Evolutionary conservation across 1,140 invertebrate genomes (phyloP), one percentile per base, ranked within the genome.

Genomic region (Phymastichus coffea): DNA sequence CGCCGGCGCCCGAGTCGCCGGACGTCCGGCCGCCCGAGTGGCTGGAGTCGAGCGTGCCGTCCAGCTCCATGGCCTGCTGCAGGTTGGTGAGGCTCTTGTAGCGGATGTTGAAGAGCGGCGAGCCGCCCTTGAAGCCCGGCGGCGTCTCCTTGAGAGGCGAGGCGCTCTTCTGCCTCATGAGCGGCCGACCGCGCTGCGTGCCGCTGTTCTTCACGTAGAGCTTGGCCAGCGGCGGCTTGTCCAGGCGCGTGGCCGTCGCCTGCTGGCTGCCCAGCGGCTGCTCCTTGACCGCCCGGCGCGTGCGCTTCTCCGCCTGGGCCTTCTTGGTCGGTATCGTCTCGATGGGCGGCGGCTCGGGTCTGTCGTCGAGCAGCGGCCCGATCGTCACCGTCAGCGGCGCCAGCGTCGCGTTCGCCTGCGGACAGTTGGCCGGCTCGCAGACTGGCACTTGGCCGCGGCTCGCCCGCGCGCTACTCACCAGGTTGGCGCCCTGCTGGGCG

Each of bases 271-370:
- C n/a, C n/a, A n/a, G n/a, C 44, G 75, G 79, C 33, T 78, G 74
- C 52, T 76, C 81, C 73, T 82, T 86, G 74, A 69, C 86, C 63
- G 65, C 72, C n/a, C 75, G 73, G 26, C 80, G 72, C 10, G 86
- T 87, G 55, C 88, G 70, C 65, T 89, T 88, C 63, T 89, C 87
- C 4, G 87, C 87, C 73, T 88, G 84, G 12, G 86, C 80, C 76
- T 90, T 92, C 71, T 91, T 92, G 10, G 88, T 89, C 0, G 92
- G 92, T 70, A 94, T 94, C 0, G 92, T 94, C 77, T 94, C 92
- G 66, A 94, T 92, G 2, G 92, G 92, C 19, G 92, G 92, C 38
- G 92, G 92, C 79, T 92, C 90, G 51, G 92, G 92, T 80, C 90
- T 88, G 35, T 85, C 82, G 63, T 85, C 81, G 10, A 86, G 74